phyloP scores from a whole-genome alignment of 2,888 invertebrate species.

The Xylota segnis region DNA sequence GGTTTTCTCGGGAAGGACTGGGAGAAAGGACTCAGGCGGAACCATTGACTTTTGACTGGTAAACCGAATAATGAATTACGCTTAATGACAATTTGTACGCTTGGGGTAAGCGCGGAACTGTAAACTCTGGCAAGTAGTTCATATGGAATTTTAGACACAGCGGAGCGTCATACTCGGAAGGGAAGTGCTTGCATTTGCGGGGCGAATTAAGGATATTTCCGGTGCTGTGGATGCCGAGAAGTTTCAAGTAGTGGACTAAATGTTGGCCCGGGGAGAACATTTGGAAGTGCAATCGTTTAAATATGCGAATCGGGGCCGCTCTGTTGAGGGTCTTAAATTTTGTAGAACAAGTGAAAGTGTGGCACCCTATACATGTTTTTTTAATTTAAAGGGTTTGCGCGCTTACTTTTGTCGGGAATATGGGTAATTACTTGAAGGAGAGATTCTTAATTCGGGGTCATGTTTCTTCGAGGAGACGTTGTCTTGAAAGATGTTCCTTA shows the following conservation, averaged over 20 bases:
- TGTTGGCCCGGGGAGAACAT: conserved; percentile 1
- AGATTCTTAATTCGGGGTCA: no score
- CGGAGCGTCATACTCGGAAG: conserved; percentile 11
- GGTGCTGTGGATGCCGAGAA: conserved; percentile 46
- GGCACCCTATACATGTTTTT: no score
- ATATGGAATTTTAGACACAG: conserved; percentile 60
- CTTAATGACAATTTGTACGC: conserved; percentile 58
- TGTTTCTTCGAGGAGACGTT: no score
- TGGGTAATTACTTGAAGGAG: no score
- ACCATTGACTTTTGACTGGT: conserved; percentile 65
- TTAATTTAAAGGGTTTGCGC: no score
- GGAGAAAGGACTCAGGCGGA: conserved; percentile 6
- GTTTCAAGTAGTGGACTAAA: conserved; percentile 24
- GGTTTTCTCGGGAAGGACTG: not conserved
- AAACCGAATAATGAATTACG: conserved; percentile 58
- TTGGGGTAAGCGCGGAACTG: conserved; percentile 61
- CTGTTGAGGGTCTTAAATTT: not conserved
- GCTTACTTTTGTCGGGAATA: no score
- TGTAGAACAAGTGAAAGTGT: conserved; percentile 5
- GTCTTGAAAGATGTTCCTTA: no score
- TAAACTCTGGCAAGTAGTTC: conserved; percentile 47
- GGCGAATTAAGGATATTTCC: conserved; percentile 57
- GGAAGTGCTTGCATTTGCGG: conserved; percentile 11
- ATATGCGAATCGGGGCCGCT: not conserved
- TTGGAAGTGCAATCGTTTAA: not conserved